Percentiles rank a stretch among this genome's conserved stretches.
Conservation (phyloP, 1,140 invertebrate species). For the Dysdera silvatica region DNA sequence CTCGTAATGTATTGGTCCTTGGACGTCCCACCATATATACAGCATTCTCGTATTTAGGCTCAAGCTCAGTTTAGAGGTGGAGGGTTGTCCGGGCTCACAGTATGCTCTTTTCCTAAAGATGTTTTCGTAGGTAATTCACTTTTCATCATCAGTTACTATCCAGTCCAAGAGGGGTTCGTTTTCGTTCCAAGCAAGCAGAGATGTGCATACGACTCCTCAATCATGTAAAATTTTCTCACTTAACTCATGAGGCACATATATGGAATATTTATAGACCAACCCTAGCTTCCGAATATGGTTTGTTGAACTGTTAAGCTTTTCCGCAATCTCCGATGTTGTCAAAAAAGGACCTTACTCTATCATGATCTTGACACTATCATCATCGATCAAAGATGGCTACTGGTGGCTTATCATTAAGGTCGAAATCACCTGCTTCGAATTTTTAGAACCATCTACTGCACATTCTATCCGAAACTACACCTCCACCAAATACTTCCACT, state of each 20-base stretch:
- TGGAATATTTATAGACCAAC: neutral
- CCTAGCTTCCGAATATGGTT: neutral
- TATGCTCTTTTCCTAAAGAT: conserved; percentile 32
- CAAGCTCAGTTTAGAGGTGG: neutral
- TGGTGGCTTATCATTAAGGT: neutral
- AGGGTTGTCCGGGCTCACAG: neutral
- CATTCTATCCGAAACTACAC: too few relatives aligned
- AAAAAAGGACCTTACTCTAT: neutral
- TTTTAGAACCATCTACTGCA: conserved; percentile 7
- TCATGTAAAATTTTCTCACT: neutral
- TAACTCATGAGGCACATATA: conserved; percentile 9
- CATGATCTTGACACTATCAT: neutral
- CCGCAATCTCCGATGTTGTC: neutral
- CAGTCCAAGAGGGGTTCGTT: conserved; percentile 29
- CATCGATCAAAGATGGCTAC: neutral
- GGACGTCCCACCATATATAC: conserved; percentile 1
- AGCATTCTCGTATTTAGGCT: neutral
- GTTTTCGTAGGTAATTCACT: conserved; percentile 31
- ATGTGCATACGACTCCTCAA: neutral
- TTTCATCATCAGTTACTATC: conserved; percentile 37
- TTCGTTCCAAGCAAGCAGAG: neutral
- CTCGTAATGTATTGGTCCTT: conserved; percentile 2
- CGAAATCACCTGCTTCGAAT: conserved; percentile 4
- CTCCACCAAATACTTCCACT: too few relatives aligned
- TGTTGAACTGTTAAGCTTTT: conserved; percentile 3